Base-by-base conservation (phyloP, 2,797 vertebrate species). In the Chloroceryle inda region DNA sequence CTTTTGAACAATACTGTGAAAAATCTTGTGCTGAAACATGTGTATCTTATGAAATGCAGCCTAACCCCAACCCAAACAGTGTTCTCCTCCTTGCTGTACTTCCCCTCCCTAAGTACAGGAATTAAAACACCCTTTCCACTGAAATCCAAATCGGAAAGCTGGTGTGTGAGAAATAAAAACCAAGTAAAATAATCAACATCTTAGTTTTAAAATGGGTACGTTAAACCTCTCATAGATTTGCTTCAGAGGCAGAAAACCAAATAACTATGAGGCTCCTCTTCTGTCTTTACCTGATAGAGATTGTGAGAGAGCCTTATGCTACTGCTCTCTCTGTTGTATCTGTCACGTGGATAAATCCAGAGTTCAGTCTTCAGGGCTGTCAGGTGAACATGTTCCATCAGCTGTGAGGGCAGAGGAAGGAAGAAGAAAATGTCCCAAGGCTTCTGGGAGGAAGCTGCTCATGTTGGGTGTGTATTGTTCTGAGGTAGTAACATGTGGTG, bases 221-320 rank as follows among this genome's bases (percentile, higher is more conserved):
- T 90, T 58, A 82, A 82, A 37, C 24, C 33, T 27, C 29, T 71
- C 61, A 76, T 27, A 52, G 53, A 49, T 93, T 86, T 92, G 52
- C 18, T 86, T 96, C 79, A 88, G 93, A 81, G 85, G 66, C 55
- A 90, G 86, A 93, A 82, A 87, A 68, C 42, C 67, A n/a, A 87
- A 82, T 74, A 82, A 74, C 49, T 33, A 10, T 35, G 29, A 74
- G 92, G 53, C 27, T 92, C 50, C 64, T 74, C 20, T 62, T 90
- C 66, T 91, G 59, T 87, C 64, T 91, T 91, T 91, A 42, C 33
- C 3, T 13, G 81, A n/a, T 80, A 68, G 53, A 88, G 49, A 9
- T 7, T 86, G 74, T 79, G 61, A 59, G 66, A 84, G 74, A 88
- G 50, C 82, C 89, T 92, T 78, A 2, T 84, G 71, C 86, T 92